Conservation (phyloP, 35 echinoderm and acorn worm genomes). For the Heliocidaris tuberculata region DNA sequence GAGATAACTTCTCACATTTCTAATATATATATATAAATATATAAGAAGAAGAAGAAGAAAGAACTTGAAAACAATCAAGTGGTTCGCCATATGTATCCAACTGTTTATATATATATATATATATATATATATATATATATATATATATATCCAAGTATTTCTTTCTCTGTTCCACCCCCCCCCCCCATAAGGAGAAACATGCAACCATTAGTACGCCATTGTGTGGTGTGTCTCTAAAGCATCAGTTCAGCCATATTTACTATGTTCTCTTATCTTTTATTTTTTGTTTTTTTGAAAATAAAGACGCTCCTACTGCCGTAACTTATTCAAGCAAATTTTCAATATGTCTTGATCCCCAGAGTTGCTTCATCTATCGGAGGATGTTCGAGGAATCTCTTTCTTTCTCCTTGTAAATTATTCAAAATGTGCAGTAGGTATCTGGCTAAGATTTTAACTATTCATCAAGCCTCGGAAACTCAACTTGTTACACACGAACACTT, state of each 20-base stretch:
- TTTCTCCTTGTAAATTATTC: not conserved
- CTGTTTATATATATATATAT: too few relatives aligned
- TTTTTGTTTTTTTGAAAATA: not conserved
- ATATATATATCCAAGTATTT: too few relatives aligned
- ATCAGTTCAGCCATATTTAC: not conserved
- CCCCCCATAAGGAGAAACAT: too few relatives aligned
- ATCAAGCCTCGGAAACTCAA: not conserved
- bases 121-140: too few relatives aligned
- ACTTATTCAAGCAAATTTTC: not conserved
- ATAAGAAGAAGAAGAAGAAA: too few relatives aligned
- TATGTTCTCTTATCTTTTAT: not conserved
- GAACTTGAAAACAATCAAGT: too few relatives aligned
- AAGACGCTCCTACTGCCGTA: not conserved
- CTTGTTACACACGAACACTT: not conserved
- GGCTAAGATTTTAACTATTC: not conserved
- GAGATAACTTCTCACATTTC: too few relatives aligned
- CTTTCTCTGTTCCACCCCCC: too few relatives aligned
- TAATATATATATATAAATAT: too few relatives aligned
- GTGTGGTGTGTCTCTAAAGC: not conserved
- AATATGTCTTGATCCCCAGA: not conserved
- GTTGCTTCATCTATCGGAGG: not conserved
- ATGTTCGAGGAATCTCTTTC: not conserved
- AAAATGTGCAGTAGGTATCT: not conserved
- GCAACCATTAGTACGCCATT: not conserved
- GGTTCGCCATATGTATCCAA: too few relatives aligned